Evolutionary conservation across 2,797 vertebrate species (phyloP), one percentile per base, ranked within the genome.

Genomic region (Pteronotus mesoamericanus): DNA sequence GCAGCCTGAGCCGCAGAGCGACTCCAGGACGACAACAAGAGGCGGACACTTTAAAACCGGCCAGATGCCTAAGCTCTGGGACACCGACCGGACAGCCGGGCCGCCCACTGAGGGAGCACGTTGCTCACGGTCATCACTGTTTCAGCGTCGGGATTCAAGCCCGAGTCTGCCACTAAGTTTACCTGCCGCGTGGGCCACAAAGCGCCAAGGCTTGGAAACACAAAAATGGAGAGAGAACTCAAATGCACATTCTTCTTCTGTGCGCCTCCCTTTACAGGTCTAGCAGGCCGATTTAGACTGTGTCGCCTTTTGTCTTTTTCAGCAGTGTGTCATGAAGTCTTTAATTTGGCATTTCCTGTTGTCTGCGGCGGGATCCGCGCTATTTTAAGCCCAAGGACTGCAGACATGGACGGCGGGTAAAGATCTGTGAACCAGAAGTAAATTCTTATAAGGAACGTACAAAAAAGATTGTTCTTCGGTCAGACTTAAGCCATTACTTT

Each of bases 401-500:
- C 98, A 98, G 98, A 98, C 98, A 98, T 98, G 98, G 98, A 98
- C 97, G 98, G 98, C 97, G 98, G 98, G 98, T 98, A 98, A 98
- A 98, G 98, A 98, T 98, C 98, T 98, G 98, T 98, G 99, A 99
- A 98, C 99, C 98, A 99, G 98, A 98, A 98, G 97, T 98, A 99
- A 99, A 98, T 98, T 98, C 98, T 97, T 98, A 98, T 98, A 98
- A 98, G 98, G 98, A 98, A 98, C 98, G 96, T 98, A 99, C 98
- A 98, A 98, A 99, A 98, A 98, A 99, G 98, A 99, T 97, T 99
- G 98, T 98, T 98, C 98, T 99, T 98, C 98, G 98, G 98, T 98
- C 98, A 99, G 98, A 98, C 98, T 98, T 98, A 98, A 99, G 98
- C 98, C 98, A 99, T 98, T 99, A 98, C 98, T 99, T 99, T 98